Evolutionary conservation across 1,140 invertebrate genomes (phyloP).

Genomic region (Tigriopus japonicus): DNA sequence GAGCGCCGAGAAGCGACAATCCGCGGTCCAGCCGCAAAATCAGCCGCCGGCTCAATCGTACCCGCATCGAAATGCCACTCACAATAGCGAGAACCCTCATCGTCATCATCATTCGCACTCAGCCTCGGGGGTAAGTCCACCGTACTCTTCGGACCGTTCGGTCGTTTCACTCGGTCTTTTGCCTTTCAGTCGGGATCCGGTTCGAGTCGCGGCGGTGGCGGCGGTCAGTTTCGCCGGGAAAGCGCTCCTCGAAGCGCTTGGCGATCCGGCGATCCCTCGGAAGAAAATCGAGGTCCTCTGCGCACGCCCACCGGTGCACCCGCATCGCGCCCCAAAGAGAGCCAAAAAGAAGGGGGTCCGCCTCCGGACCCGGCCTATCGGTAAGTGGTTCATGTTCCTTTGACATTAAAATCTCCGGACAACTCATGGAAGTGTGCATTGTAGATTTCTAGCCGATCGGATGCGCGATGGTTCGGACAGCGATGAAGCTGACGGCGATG

Average conservation of each 20-base stretch:
- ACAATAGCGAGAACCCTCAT: too few relatives aligned
- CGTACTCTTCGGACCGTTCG: too few relatives aligned
- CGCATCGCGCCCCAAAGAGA: not conserved
- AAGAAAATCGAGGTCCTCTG: not conserved
- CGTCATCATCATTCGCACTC: too few relatives aligned
- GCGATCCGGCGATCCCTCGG: not conserved
- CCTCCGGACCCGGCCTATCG: not conserved
- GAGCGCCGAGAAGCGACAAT: not conserved
- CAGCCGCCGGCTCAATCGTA: too few relatives aligned
- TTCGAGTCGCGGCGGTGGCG: too few relatives aligned
- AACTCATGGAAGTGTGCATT: not conserved
- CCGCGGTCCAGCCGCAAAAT: not conserved
- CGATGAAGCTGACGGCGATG: not conserved
- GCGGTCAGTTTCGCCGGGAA: not conserved
- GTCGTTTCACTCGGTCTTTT: too few relatives aligned
- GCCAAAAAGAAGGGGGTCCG: not conserved
- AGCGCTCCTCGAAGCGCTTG: not conserved
- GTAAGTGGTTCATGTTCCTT: too few relatives aligned
- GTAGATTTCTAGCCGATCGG: not conserved
- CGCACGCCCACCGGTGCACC: too few relatives aligned
- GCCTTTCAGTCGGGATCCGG: too few relatives aligned
- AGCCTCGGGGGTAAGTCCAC: too few relatives aligned
- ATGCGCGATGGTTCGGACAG: not conserved
- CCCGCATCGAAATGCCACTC: too few relatives aligned
- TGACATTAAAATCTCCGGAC: too few relatives aligned